Conservation (phyloP, 2,113 vertebrate genomes). For the Delphinapterus leucas region DNA sequence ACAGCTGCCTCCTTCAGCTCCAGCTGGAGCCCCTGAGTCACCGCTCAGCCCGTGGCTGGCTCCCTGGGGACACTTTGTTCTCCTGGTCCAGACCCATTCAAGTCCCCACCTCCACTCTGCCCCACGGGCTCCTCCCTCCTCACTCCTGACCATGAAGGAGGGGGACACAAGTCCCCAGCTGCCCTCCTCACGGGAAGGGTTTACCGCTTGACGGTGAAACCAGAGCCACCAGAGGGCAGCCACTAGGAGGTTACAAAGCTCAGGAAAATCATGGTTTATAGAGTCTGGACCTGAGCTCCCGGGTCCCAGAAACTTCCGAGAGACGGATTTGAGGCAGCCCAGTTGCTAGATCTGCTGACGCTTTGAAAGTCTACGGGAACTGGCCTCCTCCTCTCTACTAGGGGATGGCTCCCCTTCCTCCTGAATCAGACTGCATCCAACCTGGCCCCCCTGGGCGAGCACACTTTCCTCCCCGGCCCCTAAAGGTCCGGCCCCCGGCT, state of each 20-base stretch:
- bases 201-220: neutral
- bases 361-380: neutral
- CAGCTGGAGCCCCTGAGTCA: too few species aligned
- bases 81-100: neutral
- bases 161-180: neutral
- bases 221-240: neutral
- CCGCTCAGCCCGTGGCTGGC: neutral
- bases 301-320: neutral
- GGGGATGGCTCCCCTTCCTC: neutral
- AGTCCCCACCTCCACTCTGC: neutral
- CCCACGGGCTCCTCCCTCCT: fast-evolving
- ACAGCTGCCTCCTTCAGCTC: neutral
- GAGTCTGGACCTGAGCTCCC: neutral
- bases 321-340: neutral
- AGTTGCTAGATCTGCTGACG: neutral
- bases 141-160: neutral
- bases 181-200: neutral
- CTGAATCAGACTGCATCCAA: neutral
- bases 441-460: neutral
- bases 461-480: neutral
- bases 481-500: too few species aligned
- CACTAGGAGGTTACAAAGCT: neutral
- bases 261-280: neutral
- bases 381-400: neutral
- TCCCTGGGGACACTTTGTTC: neutral